Percentiles rank a stretch among this genome's conserved stretches.
These are phyloP conservation scores for Lobophora halterata DNA, from an alignment of 2,888 invertebrate genomes.

Conservation along the genomic window DNA sequence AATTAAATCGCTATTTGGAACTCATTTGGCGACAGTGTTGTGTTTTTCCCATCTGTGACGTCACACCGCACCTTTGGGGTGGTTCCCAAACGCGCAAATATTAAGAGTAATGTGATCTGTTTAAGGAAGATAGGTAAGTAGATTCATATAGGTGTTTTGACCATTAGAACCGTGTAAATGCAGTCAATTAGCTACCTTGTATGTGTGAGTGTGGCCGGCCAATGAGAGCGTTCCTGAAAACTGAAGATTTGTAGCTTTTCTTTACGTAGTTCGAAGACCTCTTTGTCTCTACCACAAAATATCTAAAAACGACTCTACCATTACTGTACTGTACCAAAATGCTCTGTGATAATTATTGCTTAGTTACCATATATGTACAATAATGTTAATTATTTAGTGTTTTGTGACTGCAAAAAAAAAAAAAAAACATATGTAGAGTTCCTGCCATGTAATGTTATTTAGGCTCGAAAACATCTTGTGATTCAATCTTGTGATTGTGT, in stretches of 20 bases:
- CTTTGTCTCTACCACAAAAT: conserved; percentile 14
- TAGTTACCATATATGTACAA: too few species aligned
- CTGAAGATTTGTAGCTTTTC: conserved; percentile 6
- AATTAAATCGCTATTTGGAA: conserved; percentile 53
- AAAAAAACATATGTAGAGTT: too few species aligned
- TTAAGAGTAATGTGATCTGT: conserved; percentile 41
- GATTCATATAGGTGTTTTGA: conserved; percentile 21
- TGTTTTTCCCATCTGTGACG: conserved; percentile 43
- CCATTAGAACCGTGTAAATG: conserved; percentile 14
- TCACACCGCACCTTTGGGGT: conserved; percentile 31
- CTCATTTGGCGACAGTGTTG: conserved; percentile 31
- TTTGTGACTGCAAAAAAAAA: too few species aligned
- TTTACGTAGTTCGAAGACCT: conserved; percentile 8
- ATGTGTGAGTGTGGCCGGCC: conserved; percentile 7
- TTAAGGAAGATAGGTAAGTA: conserved; percentile 39
- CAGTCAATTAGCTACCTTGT: conserved; percentile 12
- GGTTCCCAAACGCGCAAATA: conserved; percentile 41
- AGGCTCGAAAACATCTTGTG: too few species aligned
- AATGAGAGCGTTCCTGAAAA: conserved; percentile 11
- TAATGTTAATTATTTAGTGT: too few species aligned
- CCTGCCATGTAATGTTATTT: too few species aligned
- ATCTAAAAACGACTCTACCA: background rate
- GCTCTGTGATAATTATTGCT: too few species aligned
- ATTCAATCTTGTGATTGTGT: too few species aligned
- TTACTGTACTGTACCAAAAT: too few species aligned